Evolutionary conservation across 2,797 vertebrate genomes (phyloP).

Genomic region (Epinephelus awoara): DNA sequence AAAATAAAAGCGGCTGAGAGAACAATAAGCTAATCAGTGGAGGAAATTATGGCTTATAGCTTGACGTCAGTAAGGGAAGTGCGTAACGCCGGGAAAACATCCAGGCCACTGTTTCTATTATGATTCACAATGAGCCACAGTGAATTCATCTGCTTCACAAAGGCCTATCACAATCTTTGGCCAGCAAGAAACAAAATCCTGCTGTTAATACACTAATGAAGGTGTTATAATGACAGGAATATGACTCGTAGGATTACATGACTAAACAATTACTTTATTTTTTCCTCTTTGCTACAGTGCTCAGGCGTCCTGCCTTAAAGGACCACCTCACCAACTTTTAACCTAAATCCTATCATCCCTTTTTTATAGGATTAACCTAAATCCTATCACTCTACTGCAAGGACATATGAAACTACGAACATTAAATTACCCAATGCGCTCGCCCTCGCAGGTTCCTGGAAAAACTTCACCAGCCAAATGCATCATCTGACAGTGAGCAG

Average conservation of each 20-base stretch:
- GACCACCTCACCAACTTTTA: slow-evolving; percentile 41
- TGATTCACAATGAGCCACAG: slow-evolving; percentile 69
- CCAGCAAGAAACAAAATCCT: slow-evolving; percentile 34
- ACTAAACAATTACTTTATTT: background rate
- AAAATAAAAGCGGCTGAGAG: slow-evolving; percentile 60
- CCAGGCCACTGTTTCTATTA: slow-evolving; percentile 66
- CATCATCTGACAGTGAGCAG: slow-evolving; percentile 36
- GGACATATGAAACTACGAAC: slow-evolving; percentile 42
- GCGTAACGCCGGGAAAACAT: slow-evolving; percentile 71
- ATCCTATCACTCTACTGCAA: slow-evolving; percentile 58
- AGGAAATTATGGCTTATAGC: slow-evolving; percentile 77
- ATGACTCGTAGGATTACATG: slow-evolving; percentile 21
- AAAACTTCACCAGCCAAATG: slow-evolving; percentile 30
- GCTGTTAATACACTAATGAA: background rate
- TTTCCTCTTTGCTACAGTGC: background rate
- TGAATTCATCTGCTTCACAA: slow-evolving; percentile 61
- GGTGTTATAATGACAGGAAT: slow-evolving; percentile 48
- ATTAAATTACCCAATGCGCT: slow-evolving; percentile 34
- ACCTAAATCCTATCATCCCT: slow-evolving; percentile 52
- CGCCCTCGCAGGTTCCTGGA: slow-evolving; percentile 19
- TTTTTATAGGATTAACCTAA: slow-evolving; percentile 60
- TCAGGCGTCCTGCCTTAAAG: slow-evolving; percentile 19
- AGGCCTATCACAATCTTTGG: slow-evolving; percentile 37
- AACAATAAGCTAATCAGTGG: slow-evolving; percentile 80
- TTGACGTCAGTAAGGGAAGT: slow-evolving; percentile 79